Evolutionary conservation across 2,888 invertebrate genomes (phyloP).

Genomic region (Leptinotarsa haldemani): DNA sequence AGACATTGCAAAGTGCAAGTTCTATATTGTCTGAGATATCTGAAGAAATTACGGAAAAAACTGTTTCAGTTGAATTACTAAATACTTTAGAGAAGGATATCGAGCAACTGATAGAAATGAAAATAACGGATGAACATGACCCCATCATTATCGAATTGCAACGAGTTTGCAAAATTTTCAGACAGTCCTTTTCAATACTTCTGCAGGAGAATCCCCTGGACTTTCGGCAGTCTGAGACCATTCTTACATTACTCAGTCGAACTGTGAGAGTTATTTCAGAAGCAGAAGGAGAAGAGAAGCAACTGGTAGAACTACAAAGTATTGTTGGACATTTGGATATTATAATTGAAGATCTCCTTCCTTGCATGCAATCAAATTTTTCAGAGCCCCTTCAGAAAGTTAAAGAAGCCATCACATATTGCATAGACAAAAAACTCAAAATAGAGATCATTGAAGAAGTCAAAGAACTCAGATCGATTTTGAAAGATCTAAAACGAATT

Average conservation of each 20-base stretch:
- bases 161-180: not conserved
- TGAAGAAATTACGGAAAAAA: not conserved
- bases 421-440: not conserved
- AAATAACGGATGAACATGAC: not conserved
- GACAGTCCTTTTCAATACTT: not conserved
- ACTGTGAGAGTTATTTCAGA: conserved; percentile 26
- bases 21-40: not conserved
- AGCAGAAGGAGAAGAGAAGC: conserved; percentile 1
- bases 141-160: not conserved
- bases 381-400: not conserved
- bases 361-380: not conserved
- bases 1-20: conserved; percentile 11
- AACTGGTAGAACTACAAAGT: not conserved
- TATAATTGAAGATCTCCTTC: not conserved
- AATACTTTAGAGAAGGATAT: not conserved
- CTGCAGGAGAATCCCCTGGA: not conserved
- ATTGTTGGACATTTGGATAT: not conserved
- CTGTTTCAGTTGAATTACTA: not conserved
- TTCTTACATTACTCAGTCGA: not conserved
- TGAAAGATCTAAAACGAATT: conserved; percentile 11
- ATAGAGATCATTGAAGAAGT: conserved; percentile 5
- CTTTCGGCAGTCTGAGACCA: not conserved
- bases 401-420: not conserved
- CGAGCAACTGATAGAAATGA: not conserved
- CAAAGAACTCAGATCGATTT: not conserved